These are phyloP conservation scores for Ellobium chinense DNA, from an alignment of 2,888 invertebrate genomes.

Conservation along the genomic window DNA sequence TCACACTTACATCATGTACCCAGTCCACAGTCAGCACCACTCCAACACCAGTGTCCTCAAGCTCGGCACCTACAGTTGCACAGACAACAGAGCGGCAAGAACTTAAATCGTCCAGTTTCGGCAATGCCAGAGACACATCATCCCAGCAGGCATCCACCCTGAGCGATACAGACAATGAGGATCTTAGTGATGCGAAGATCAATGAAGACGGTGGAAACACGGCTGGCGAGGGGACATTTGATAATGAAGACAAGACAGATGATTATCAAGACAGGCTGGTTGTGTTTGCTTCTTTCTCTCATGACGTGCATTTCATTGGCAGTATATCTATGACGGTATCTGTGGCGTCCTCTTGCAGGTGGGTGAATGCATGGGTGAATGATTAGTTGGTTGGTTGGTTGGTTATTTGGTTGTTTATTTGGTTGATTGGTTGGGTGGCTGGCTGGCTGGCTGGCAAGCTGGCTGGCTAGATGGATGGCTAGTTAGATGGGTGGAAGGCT, in stretches of 20 bases:
- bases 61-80: no score
- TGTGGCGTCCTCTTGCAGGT: constrained; percentile 8
- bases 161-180: not conserved
- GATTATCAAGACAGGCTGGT: not conserved
- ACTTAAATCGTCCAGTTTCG: no score
- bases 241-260: not conserved
- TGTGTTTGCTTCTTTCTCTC: constrained; percentile 8
- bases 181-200: not conserved
- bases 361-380: not conserved
- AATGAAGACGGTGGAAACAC: not conserved
- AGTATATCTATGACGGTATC: constrained; percentile 5
- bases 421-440: not conserved
- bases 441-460: not conserved
- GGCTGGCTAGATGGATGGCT: not conserved
- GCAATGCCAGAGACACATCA: no score
- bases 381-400: not conserved
- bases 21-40: no score
- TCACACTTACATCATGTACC: no score
- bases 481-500: not conserved
- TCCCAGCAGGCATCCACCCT: no score
- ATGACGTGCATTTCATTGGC: constrained; percentile 11
- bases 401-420: not conserved
- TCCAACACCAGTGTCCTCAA: no score
- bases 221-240: not conserved
- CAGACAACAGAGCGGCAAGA: no score